A percentile compares a stretch with the other conserved stretches of the same genome.
These are phyloP conservation scores for Spatulosminthurus flaviceps DNA, from an alignment of 2,888 invertebrate genomes.

Conservation along the genomic window DNA sequence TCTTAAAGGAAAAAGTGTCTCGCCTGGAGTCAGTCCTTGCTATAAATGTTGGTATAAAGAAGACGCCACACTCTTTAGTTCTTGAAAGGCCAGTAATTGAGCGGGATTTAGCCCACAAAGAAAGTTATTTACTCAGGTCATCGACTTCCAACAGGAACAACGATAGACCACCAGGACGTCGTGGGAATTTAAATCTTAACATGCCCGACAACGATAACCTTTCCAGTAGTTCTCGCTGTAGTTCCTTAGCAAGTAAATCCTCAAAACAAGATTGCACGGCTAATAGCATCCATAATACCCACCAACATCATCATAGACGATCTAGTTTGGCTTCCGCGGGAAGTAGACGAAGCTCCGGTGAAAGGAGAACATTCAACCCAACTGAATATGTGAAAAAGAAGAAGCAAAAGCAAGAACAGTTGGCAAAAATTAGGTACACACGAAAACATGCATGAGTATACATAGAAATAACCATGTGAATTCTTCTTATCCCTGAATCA, in stretches of 20 bases:
- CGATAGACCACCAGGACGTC: background rate
- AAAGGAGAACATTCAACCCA: constrained; percentile 56
- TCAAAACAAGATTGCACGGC: background rate
- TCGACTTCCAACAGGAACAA: background rate
- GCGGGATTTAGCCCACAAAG: background rate
- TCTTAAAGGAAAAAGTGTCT: constrained; percentile 23
- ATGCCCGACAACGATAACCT: background rate
- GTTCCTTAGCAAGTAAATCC: background rate
- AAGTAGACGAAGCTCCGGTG: constrained; percentile 20
- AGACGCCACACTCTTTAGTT: background rate
- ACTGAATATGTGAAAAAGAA: constrained; percentile 60
- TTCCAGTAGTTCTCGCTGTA: constrained; percentile 18
- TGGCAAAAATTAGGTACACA: constrained; percentile 55
- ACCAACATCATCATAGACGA: background rate
- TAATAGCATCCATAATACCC: background rate
- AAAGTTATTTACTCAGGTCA: background rate
- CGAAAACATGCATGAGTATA: too few relatives aligned
- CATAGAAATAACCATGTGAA: too few relatives aligned
- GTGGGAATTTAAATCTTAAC: background rate
- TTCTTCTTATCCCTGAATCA: too few relatives aligned
- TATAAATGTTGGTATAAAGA: constrained; percentile 1
- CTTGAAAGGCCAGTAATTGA: background rate
- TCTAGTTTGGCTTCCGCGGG: constrained; percentile 4
- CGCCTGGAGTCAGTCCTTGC: constrained; percentile 27
- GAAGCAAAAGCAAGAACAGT: constrained; percentile 52